Base-by-base conservation (phyloP, 37 sponge, comb jelly and placozoan species). In the Spongilla lacustris region DNA sequence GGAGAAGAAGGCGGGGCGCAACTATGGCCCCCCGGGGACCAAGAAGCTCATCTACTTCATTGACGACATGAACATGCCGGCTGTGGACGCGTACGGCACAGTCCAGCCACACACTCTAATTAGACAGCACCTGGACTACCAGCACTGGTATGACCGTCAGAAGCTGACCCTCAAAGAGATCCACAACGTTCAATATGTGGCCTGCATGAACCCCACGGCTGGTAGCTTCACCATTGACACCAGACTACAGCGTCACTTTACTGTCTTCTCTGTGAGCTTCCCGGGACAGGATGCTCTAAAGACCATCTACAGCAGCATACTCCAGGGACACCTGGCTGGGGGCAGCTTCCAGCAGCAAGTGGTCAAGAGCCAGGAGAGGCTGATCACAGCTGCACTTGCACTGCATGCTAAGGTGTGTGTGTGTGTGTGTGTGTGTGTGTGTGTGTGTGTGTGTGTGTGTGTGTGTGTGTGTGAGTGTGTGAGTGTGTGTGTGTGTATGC, bases 31-130 rank as follows among this genome's bases (percentile, higher is more conserved):
- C 25, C 99, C 99, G 33, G 99, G 99, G 22, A 89, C 91, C 71
- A 98, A 98, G 88, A 96, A 93, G 29, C 90, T 98, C 12, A 75
- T 98, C 69, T 98, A 98, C 85, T 98, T 96, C 82, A 94, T 98
- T 78, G 99, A 98, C 68, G 99, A 98, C 84, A 96, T 98, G 95
- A 98, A 98, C 86, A 98, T 98, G 99, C 99, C 99, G 14, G 93
- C 89, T 75, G 99, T 95, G 50, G 99, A 98, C 70, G 89, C 89
- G 21, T 98, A 98, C 58, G 99, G 99, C 75, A 98, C 99, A 38
- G 99, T 98, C 9, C 93, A 92, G 76, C 99, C 99, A 0, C 99
- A 98, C 84, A 98, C 99, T 22, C 92, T 98, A 24, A 92, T 98
- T n/a, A 83, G 99, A 25, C 99, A 82, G 82, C 99, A 98, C 78